Conservation (phyloP, 2,797 vertebrate genomes). For the Psittacula echo region DNA sequence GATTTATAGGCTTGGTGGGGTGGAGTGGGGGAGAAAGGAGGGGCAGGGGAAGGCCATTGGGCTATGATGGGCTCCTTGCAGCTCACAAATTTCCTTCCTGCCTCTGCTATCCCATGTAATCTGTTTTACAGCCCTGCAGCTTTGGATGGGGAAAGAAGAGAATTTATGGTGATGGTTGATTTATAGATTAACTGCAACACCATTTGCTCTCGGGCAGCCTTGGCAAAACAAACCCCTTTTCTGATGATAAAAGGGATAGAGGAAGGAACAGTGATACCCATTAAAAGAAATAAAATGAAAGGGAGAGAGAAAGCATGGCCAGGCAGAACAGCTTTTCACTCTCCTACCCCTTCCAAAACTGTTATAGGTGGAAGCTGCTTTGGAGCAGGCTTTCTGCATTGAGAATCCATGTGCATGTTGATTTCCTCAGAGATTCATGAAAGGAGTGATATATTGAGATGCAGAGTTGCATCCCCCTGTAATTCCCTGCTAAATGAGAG, state of each 20-base stretch:
- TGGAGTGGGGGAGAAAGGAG: neutral
- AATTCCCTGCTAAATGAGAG: slow-evolving; percentile 44
- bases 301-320: slow-evolving; percentile 42
- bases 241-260: slow-evolving; percentile 47
- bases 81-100: slow-evolving; percentile 55
- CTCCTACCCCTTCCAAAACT: neutral
- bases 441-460: slow-evolving; percentile 6
- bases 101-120: slow-evolving; percentile 20
- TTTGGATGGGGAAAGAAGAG: slow-evolving; percentile 37
- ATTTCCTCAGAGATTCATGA: neutral
- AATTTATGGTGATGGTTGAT: slow-evolving; percentile 68
- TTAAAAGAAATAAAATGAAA: slow-evolving; percentile 49
- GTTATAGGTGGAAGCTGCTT: slow-evolving; percentile 1
- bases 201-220: slow-evolving; percentile 55
- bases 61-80: neutral
- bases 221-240: slow-evolving; percentile 58
- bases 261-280: slow-evolving; percentile 24
- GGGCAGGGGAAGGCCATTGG: slow-evolving; percentile 29
- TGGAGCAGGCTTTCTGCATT: neutral
- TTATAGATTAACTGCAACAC: slow-evolving; percentile 57
- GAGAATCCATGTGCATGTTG: neutral
- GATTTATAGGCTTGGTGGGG: neutral
- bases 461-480: slow-evolving; percentile 39
- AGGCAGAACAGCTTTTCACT: slow-evolving; percentile 22
- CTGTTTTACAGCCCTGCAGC: slow-evolving; percentile 56